Evolutionary conservation across 2,113 vertebrate species (phyloP), one percentile per base, ranked within the genome.

Genomic region (Passer domesticus): DNA sequence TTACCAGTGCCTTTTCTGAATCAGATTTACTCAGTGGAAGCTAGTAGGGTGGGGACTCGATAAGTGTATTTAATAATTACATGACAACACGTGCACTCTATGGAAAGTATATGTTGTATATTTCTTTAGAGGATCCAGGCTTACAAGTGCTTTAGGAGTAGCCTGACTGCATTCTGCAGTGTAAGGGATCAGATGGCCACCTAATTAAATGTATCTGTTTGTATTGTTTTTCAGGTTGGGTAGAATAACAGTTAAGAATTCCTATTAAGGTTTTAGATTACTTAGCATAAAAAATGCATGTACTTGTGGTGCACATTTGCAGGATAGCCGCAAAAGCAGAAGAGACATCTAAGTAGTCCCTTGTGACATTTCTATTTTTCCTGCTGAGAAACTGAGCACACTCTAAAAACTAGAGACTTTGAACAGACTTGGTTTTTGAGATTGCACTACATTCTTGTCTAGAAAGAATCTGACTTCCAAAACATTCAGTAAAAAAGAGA

Each of bases 281-380:
- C 98, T 90, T 83, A n/a, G 60, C 97, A 98, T 98, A 83, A 98
- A 98, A 98, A 97, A 98, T 98, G 89, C 95, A 98, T 98, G 98
- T 53, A 59, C 92, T 83, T 96, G 77, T 95, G 96, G 83, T 97
- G 95, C 93, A 84, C 91, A 24, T 91, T 92, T 95, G 95, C 93
- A 94, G 89, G 89, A 43, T 89, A 90, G 89, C 91, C 90, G 91
- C 95, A 96, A 77, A 89, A 97, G 95, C 87, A 95, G 94, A 89
- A 79, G 87, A 96, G 92, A 83, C 69, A 81, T 94, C 87, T 96
- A 93, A 96, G 94, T 95, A 92, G 72, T 95, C 96, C 90, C 58
- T 89, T 91, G 94, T 94, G 91, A 82, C 74, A 21, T 50, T 76
- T 44, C 63, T 93, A 1, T 86, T 94, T 89, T 79, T 83, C 68